A percentile compares a stretch with the other conserved stretches of the same genome.
These are phyloP conservation scores for Caenorhabditis remanei DNA, from an alignment of 1,140 invertebrate genomes.

Conservation along the genomic window DNA sequence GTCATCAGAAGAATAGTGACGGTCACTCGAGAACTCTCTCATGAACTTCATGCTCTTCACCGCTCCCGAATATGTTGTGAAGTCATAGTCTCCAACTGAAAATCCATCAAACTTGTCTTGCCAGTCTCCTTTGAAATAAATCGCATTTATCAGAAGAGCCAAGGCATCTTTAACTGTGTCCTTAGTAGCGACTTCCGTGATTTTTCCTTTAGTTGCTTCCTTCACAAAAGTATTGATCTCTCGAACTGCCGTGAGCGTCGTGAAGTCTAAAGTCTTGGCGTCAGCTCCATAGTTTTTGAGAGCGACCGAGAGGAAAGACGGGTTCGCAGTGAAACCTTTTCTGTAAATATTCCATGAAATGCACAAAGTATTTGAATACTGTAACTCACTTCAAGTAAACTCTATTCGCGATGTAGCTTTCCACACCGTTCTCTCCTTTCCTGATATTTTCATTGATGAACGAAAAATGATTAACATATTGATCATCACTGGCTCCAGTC, in stretches of 20 bases:
- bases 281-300: conserved; percentile 55
- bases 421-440: neutral
- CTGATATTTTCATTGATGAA: neutral
- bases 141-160: conserved; percentile 50
- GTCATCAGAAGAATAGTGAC: conserved; percentile 31
- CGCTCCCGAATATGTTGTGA: conserved; percentile 15
- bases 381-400: conserved; percentile 39
- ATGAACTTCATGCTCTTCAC: conserved; percentile 11
- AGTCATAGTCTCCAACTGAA: neutral
- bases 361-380: neutral
- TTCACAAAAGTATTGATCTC: conserved; percentile 55
- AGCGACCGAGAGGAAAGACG: conserved; percentile 6
- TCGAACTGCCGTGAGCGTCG: neutral
- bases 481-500: conserved; percentile 48
- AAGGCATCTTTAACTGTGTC: conserved; percentile 43
- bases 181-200: neutral
- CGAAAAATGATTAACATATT: conserved; percentile 38
- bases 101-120: conserved; percentile 32
- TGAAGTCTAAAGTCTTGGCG: conserved; percentile 30
- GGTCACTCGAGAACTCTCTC: neutral
- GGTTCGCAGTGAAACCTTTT: conserved; percentile 20
- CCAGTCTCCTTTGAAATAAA: conserved; percentile 59
- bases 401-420: conserved; percentile 23
- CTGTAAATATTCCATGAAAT: neutral
- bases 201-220: conserved; percentile 48